A percentile compares a stretch with the other conserved stretches of the same genome.
These are phyloP conservation scores for Symphodus melops DNA, from an alignment of 2,113 vertebrate genomes.

Conservation along the genomic window DNA sequence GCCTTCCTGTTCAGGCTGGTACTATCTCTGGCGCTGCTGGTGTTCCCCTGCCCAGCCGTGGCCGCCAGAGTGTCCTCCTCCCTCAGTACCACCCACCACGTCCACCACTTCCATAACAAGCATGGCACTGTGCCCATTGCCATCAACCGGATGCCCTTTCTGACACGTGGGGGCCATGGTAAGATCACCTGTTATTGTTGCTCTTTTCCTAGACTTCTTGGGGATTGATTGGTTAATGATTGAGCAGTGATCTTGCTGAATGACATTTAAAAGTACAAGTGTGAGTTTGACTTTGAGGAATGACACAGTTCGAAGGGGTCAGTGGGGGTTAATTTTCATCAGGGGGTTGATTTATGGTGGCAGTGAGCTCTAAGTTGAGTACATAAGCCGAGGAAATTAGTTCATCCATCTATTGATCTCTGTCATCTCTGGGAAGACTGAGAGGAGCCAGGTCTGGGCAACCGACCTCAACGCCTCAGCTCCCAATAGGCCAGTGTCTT, in stretches of 20 bases:
- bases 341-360: constrained; percentile 47
- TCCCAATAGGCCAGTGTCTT: constrained; percentile 28
- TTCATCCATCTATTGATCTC: constrained; percentile 68
- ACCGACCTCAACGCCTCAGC: constrained; percentile 19
- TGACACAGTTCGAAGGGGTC: constrained; percentile 26
- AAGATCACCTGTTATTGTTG: constrained; percentile 66
- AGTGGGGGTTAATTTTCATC: constrained; percentile 46
- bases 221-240: neutral
- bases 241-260: constrained; percentile 1
- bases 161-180: constrained; percentile 93
- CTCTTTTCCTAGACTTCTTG: neutral
- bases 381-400: constrained; percentile 46
- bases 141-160: constrained; percentile 96
- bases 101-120: constrained; percentile 96
- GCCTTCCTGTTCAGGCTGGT: constrained; percentile 81
- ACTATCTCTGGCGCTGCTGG: constrained; percentile 82
- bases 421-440: constrained; percentile 49
- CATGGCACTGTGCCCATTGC: constrained; percentile 94
- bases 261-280: neutral
- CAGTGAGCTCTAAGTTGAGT: constrained; percentile 41
- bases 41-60: constrained; percentile 81
- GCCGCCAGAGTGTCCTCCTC: constrained; percentile 93
- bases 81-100: constrained; percentile 94
- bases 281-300: constrained; percentile 15
- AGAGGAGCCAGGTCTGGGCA: constrained; percentile 31